A percentile compares a stretch with the other conserved stretches of the same genome.
These are phyloP conservation scores for Apodemia duryi DNA, from an alignment of 2,888 invertebrate genomes.

Conservation along the genomic window DNA sequence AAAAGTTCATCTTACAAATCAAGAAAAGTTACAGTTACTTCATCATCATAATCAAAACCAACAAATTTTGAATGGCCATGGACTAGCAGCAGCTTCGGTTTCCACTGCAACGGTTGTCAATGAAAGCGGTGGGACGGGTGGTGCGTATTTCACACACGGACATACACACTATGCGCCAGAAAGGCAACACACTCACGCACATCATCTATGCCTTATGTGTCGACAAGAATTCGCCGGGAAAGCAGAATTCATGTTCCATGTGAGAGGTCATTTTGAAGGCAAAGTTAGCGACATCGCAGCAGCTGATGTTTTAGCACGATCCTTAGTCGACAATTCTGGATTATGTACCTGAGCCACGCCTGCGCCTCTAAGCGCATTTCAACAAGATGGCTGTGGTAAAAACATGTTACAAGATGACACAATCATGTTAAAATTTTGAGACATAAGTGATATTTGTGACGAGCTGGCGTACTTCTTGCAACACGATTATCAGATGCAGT, in stretches of 20 bases:
- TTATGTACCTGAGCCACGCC: slow-evolving; percentile 76
- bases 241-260: slow-evolving; percentile 85
- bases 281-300: slow-evolving; percentile 75
- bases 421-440: slow-evolving; percentile 70
- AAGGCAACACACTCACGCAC: slow-evolving; percentile 69
- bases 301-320: slow-evolving; percentile 72
- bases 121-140: slow-evolving; percentile 50
- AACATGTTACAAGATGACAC: slow-evolving; percentile 67
- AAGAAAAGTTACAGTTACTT: slow-evolving; percentile 67
- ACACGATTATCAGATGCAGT: slow-evolving; percentile 5
- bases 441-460: slow-evolving; percentile 35
- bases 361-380: slow-evolving; percentile 61
- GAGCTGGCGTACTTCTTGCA: slow-evolving; percentile 28
- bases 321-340: slow-evolving; percentile 75
- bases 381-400: slow-evolving; percentile 60
- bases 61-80: slow-evolving; percentile 69
- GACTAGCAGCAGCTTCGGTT: slow-evolving; percentile 64
- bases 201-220: slow-evolving; percentile 82
- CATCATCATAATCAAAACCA: slow-evolving; percentile 74
- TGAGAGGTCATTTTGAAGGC: slow-evolving; percentile 82
- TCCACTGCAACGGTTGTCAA: slow-evolving; percentile 69
- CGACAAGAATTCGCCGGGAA: slow-evolving; percentile 83
- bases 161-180: slow-evolving; percentile 71
- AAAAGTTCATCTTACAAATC: slow-evolving; percentile 70
- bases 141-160: slow-evolving; percentile 68